Percentiles rank a stretch among this genome's conserved stretches.
phyloP scores from a whole-genome alignment of 2,113 vertebrate species.

The zebrafish (Danio rerio) region DNA sequence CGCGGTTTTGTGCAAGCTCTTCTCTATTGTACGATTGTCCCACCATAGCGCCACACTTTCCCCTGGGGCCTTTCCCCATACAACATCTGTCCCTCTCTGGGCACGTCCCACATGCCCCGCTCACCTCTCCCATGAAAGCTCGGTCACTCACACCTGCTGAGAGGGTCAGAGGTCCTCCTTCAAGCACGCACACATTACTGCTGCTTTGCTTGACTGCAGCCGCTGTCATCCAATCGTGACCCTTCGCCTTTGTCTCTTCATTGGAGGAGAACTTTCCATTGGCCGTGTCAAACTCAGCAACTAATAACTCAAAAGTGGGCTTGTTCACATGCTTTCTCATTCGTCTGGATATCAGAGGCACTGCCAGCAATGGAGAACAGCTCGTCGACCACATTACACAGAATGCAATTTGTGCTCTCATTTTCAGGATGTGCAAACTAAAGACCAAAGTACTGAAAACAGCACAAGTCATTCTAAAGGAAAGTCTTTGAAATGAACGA shows the following conservation, averaged over 20 bases:
- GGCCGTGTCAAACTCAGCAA: not conserved
- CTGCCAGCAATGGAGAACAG: constrained; percentile 6
- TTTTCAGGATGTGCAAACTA: constrained; percentile 41
- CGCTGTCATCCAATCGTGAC: constrained; percentile 16
- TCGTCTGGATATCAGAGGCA: constrained; percentile 19
- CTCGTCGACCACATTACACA: not conserved
- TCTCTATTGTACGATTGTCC: constrained; percentile 66
- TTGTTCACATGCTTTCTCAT: not conserved
- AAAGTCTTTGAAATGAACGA: constrained; percentile 41
- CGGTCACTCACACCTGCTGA: constrained; percentile 75
- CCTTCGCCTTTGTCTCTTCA: constrained; percentile 43
- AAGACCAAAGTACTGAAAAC: constrained; percentile 32
- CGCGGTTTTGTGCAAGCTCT: constrained; percentile 59
- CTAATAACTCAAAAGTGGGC: constrained; percentile 5
- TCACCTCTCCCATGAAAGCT: constrained; percentile 62
- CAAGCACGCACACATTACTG: constrained; percentile 48
- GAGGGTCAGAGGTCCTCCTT: constrained; percentile 69
- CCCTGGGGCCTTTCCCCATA: constrained; percentile 65
- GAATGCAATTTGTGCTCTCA: constrained; percentile 28
- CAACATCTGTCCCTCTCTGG: constrained; percentile 75
- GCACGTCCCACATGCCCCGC: constrained; percentile 52
- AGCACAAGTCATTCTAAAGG: constrained; percentile 17
- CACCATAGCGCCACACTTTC: constrained; percentile 75
- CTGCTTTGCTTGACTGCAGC: constrained; percentile 51
- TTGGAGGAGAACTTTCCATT: constrained; percentile 42